Evolutionary conservation across 2,113 vertebrate species (phyloP).

Genomic region (Lota lota): DNA sequence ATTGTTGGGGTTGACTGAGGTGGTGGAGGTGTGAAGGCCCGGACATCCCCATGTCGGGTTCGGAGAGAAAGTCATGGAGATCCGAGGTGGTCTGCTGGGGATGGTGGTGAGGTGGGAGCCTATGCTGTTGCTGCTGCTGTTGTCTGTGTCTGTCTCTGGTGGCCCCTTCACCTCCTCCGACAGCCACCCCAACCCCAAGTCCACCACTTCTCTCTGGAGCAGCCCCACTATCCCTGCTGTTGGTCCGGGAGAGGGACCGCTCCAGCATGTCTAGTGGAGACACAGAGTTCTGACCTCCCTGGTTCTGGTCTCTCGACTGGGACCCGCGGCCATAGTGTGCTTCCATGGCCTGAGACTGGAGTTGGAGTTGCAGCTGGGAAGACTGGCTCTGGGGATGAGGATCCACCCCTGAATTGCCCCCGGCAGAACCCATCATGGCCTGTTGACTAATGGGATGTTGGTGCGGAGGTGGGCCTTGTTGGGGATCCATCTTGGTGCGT

Average conservation of each 20-base stretch:
- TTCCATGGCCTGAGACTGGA: slow-evolving; percentile 77
- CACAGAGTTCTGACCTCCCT: slow-evolving; percentile 66
- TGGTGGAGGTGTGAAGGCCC: slow-evolving; percentile 65
- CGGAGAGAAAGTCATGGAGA: slow-evolving; percentile 68
- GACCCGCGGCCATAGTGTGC: slow-evolving; percentile 72
- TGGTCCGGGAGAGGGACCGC: slow-evolving; percentile 65
- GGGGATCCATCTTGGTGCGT: slow-evolving; percentile 68
- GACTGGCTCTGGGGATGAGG: slow-evolving; percentile 62
- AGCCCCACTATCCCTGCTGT: slow-evolving; percentile 50
- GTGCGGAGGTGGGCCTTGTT: slow-evolving; percentile 45
- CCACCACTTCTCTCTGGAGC: slow-evolving; percentile 47
- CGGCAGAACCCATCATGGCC: slow-evolving; percentile 61
- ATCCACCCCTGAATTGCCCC: slow-evolving; percentile 50
- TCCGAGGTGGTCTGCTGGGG: slow-evolving; percentile 59
- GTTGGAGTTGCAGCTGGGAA: slow-evolving; percentile 78
- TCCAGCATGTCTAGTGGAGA: slow-evolving; percentile 70
- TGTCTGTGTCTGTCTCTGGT: slow-evolving; percentile 56
- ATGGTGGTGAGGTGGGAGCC: slow-evolving; percentile 66
- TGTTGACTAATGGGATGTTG: slow-evolving; percentile 68
- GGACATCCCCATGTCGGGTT: slow-evolving; percentile 64
- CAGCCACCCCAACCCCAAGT: slow-evolving; percentile 29
- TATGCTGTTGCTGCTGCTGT: slow-evolving; percentile 63
- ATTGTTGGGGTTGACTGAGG: slow-evolving; percentile 49
- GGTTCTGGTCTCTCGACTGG: slow-evolving; percentile 65
- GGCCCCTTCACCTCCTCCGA: slow-evolving; percentile 45